phyloP scores from a whole-genome alignment of 2,888 invertebrate species.

The Gibbula magus region DNA sequence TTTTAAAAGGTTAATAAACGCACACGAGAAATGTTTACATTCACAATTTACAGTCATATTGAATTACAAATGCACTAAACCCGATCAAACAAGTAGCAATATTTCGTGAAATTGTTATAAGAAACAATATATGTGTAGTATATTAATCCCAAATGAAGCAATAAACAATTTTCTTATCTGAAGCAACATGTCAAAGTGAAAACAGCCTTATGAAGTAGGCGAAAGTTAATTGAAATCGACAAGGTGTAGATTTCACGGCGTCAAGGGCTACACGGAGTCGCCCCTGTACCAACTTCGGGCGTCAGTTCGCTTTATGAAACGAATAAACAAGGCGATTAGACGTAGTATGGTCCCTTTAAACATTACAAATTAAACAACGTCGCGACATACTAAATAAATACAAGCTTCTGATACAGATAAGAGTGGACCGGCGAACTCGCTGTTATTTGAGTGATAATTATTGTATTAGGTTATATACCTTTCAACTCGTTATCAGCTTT shows the following conservation, averaged over 20 bases:
- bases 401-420: slow-evolving; percentile 1
- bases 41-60: too few relatives aligned
- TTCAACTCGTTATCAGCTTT: neutral
- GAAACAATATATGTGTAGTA: neutral
- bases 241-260: slow-evolving; percentile 14
- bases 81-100: neutral
- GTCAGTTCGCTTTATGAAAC: neutral
- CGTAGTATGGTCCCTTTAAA: neutral
- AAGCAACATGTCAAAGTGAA: neutral
- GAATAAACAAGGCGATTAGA: slow-evolving; percentile 14
- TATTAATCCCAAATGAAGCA: neutral
- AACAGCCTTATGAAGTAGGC: neutral
- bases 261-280: neutral
- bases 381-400: slow-evolving; percentile 20
- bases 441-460: slow-evolving; percentile 16
- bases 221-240: neutral
- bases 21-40: too few relatives aligned
- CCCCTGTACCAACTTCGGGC: neutral
- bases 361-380: neutral
- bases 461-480: neutral
- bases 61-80: too few relatives aligned
- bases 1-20: too few relatives aligned
- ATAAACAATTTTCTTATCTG: neutral
- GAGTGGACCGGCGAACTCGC: too few relatives aligned
- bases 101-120: neutral